Percentiles rank a stretch among this genome's conserved stretches.
phyloP scores from a whole-genome alignment of 2,888 invertebrate genomes.

The Diaphora mendica region DNA sequence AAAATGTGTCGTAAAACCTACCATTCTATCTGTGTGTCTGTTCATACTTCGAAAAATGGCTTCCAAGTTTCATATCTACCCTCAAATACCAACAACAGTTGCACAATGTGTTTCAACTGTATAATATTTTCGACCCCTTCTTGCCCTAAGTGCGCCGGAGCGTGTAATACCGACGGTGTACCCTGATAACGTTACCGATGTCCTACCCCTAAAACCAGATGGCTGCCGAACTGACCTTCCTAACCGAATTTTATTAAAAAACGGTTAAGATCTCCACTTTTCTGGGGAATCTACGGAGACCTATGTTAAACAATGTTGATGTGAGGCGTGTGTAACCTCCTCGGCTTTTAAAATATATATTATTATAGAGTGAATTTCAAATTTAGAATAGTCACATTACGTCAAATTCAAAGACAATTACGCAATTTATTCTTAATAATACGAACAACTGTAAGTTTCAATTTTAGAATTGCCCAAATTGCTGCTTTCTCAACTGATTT shows the following conservation, averaged over 20 bases:
- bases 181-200: slow-evolving; percentile 32
- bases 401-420: too few species aligned
- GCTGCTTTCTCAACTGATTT: not conserved
- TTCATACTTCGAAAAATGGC: not conserved
- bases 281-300: too few species aligned
- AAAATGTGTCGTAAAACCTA: not conserved
- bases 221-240: slow-evolving; percentile 13
- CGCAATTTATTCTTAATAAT: too few species aligned
- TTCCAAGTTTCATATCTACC: slow-evolving; percentile 3
- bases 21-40: not conserved
- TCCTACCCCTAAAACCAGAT: slow-evolving; percentile 17
- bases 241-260: slow-evolving; percentile 7
- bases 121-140: slow-evolving; percentile 13
- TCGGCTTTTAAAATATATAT: not conserved
- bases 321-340: not conserved
- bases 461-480: not conserved
- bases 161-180: slow-evolving; percentile 37
- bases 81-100: slow-evolving; percentile 22
- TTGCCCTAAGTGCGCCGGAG: slow-evolving; percentile 24
- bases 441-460: too few species aligned
- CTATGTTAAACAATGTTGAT: too few species aligned
- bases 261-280: not conserved
- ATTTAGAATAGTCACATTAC: not conserved
- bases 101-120: slow-evolving; percentile 28
- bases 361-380: too few species aligned